Conservation (phyloP, 2,113 vertebrate species). For the Sinocyclocheilus rhinocerous region DNA sequence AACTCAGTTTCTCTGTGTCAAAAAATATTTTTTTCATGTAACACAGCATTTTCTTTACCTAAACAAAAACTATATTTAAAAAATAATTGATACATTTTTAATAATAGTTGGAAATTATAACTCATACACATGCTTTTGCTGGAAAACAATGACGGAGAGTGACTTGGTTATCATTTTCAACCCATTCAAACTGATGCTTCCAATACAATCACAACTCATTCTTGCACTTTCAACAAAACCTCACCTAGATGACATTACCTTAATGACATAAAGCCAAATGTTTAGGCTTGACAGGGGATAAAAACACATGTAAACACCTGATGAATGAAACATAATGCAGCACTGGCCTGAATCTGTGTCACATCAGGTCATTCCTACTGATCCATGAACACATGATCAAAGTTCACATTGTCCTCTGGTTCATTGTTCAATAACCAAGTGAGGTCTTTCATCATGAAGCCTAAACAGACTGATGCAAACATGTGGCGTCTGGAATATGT, state of each 20-base stretch:
- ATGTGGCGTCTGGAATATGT: neutral
- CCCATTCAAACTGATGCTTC: too few relatives aligned
- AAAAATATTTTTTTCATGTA: too few relatives aligned
- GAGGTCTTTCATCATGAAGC: neutral
- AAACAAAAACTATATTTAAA: too few relatives aligned
- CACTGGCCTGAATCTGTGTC: neutral
- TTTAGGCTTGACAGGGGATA: neutral
- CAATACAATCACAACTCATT: neutral
- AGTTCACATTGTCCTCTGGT: slow-evolving; percentile 10
- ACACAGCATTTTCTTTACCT: too few relatives aligned
- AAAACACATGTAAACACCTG: neutral
- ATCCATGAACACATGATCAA: slow-evolving; percentile 20
- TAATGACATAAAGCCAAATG: neutral
- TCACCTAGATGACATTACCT: neutral
- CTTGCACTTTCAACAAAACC: neutral
- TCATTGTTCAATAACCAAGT: neutral
- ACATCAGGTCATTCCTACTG: neutral
- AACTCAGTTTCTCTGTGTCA: neutral
- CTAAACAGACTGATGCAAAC: slow-evolving; percentile 5
- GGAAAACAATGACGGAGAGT: neutral
- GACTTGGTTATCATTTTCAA: neutral
- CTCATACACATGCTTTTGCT: neutral
- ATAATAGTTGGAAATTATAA: neutral
- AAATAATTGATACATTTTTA: too few relatives aligned
- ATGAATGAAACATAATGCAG: neutral